Base-by-base conservation (phyloP, 1,140 invertebrate species). In the Tachypleus tridentatus region DNA sequence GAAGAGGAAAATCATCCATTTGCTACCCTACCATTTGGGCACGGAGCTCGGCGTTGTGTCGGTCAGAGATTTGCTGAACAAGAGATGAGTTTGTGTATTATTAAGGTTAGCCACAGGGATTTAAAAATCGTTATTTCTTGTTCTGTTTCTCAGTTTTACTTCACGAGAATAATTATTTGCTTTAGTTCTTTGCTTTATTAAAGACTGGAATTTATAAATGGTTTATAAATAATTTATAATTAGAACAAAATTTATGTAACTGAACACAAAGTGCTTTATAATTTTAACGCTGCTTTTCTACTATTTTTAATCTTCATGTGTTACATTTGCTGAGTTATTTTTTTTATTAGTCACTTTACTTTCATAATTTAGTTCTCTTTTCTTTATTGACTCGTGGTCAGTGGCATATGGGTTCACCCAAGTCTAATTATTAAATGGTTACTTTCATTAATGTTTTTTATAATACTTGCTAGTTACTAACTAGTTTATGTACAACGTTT, bases 61-160 rank as follows among this genome's bases (percentile, higher is more conserved):
- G 93, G 91, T 3, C 80, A 89, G 72, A 80, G 91, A 73, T 79
- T 96, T 58, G 91, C 92, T 5, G 90, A 95, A 73, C 91, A 94
- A 76, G 91, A 91, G 76, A 85, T 95, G 72, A 82, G 86, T 68
- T 80, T 89, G 11, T 79, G 88, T n/a, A 71, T 92, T 5, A 76
- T 92, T 52, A 83, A 84, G 75, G 89, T 91, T 83, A 77, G 79
- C 8, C 53, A 54, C 53, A 8, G 8, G 53, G 53, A n/a, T 8
- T 54, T 9, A 8, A 54, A 54, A n/a, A n/a, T 8, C n/a, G n/a
- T 8, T n/a, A 54, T 9, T 9, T 54, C 1, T n/a, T 54, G 8
- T 54, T 54, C 53, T 54, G 2, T 8, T 9, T 9, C 8, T n/a
- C 8, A n/a, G 53, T 9, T 54, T 8, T 54, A 8, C n/a, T 2